These are phyloP conservation scores for Caenorhabditis becei DNA, from an alignment of 2,888 invertebrate genomes.

Conservation along the genomic window DNA sequence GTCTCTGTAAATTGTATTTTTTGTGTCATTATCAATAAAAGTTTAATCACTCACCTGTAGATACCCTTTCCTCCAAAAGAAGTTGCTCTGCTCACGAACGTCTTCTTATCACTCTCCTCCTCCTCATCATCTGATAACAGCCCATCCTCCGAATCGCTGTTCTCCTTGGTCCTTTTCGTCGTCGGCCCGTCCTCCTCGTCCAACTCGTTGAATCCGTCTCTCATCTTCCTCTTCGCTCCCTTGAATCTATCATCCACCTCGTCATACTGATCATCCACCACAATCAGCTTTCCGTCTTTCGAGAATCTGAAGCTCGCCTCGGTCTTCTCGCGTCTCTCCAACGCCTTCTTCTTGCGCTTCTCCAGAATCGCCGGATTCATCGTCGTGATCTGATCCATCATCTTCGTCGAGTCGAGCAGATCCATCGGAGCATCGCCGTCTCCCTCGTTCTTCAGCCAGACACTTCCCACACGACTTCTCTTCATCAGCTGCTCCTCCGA, in stretches of 20 bases:
- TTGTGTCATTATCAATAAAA: constrained; percentile 1
- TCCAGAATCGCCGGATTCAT: constrained; percentile 69
- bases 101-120: constrained; percentile 47
- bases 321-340: constrained; percentile 63
- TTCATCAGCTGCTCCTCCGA: constrained; percentile 66
- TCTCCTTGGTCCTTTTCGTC: constrained; percentile 63
- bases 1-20: constrained; percentile 34
- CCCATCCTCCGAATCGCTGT: constrained; percentile 67
- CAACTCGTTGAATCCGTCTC: constrained; percentile 60
- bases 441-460: constrained; percentile 75
- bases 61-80: constrained; percentile 73
- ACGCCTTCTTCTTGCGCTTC: constrained; percentile 61
- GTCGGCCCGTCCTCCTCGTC: constrained; percentile 63
- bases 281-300: constrained; percentile 73
- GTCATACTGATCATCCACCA: constrained; percentile 66
- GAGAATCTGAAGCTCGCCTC: constrained; percentile 73
- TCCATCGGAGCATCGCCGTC: constrained; percentile 73
- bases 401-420: constrained; percentile 71
- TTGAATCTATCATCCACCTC: constrained; percentile 54
- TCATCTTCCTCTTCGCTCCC: constrained; percentile 56
- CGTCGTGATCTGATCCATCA: constrained; percentile 72
- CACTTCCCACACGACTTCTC: constrained; percentile 64
- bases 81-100: constrained; percentile 37
- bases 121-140: constrained; percentile 60
- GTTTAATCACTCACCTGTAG: constrained; percentile 55